Base-by-base conservation (phyloP, 1,140 invertebrate genomes). In the Trissolcus basalis region DNA sequence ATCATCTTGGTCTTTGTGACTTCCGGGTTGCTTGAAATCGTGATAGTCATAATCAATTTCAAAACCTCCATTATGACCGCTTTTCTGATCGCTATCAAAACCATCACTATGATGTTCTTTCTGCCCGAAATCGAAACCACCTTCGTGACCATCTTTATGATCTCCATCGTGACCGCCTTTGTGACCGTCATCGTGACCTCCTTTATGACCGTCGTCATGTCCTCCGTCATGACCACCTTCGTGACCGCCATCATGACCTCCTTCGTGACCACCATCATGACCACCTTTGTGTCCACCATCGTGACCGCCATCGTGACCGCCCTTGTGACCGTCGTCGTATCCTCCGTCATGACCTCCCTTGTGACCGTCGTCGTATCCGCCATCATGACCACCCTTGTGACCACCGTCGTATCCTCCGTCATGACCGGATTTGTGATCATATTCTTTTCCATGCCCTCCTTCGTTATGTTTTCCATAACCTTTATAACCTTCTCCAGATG, bases 401-500 rank as follows among this genome's bases (percentile, higher is more conserved):
- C 43, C 64, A 15, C 11, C 41, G n/a, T 33, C 10, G 9, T 58
- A 13, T 0, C 49, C 65, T 0, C 15, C 16, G 9, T 16, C 39
- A 53, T 64, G n/a, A 1, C 48, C 27, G 13, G n/a, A 19, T 27
- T n/a, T 11, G 5, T 27, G 43, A 44, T 53, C 58, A 35, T 56
- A 44, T 32, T 39, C 27, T n/a, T 9, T 41, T 15, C 14, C 13
- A 15, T 39, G 16, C 12, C 65, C 53, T 36, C 47, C 36, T 0
- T 58, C 55, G 3, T 27, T 1, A 15, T 35, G 36, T 65, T 67
- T 73, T 47, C 61, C 61, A 43, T 73, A 49, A 33, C 44, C 53
- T 49, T 59, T 15, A 48, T 35, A 54, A 47, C 70, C 61, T 54
- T 49, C 70, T 3, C 70, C 61, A 9, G 64, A 65, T 44, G 47